A percentile compares a stretch with the other conserved stretches of the same genome.
Evolutionary conservation across 2,888 invertebrate species (phyloP).

Genomic region (Pemphredon lugubris): DNA sequence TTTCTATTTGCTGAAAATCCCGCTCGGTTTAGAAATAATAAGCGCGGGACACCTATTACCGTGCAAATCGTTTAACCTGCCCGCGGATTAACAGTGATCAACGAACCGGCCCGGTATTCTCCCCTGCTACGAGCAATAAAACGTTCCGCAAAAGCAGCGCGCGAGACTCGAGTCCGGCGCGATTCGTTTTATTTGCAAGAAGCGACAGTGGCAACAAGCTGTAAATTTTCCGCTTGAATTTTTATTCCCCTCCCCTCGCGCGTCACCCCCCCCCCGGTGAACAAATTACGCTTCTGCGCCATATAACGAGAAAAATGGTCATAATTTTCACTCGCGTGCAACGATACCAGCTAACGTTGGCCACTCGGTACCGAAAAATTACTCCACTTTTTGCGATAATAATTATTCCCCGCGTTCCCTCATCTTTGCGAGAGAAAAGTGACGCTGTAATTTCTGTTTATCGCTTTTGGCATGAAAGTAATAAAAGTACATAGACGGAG

Average conservation of each 20-base stretch:
- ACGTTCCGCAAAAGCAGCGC: neutral
- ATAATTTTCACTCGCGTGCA: no score
- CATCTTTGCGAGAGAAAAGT: no score
- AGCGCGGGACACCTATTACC: constrained; percentile 29
- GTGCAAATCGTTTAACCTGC: constrained; percentile 26
- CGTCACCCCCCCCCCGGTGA: no score
- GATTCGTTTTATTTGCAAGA: constrained; percentile 1
- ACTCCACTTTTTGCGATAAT: no score
- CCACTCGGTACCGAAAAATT: no score
- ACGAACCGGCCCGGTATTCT: constrained; percentile 15
- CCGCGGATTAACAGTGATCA: constrained; percentile 35
- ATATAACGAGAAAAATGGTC: no score
- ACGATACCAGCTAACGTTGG: no score
- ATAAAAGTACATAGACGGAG: no score
- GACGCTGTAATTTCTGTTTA: no score
- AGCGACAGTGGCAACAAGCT: neutral
- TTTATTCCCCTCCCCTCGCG: neutral
- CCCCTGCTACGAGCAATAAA: constrained; percentile 12
- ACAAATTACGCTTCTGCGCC: neutral
- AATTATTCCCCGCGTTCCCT: no score
- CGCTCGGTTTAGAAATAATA: constrained; percentile 19
- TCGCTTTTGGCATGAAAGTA: no score
- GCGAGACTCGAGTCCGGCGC: constrained; percentile 2
- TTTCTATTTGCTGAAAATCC: constrained; percentile 1
- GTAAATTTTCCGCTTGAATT: neutral